phyloP scores from a whole-genome alignment of 37 sponge, comb jelly and placozoan genomes.

The Cliona cf. orientalis region DNA sequence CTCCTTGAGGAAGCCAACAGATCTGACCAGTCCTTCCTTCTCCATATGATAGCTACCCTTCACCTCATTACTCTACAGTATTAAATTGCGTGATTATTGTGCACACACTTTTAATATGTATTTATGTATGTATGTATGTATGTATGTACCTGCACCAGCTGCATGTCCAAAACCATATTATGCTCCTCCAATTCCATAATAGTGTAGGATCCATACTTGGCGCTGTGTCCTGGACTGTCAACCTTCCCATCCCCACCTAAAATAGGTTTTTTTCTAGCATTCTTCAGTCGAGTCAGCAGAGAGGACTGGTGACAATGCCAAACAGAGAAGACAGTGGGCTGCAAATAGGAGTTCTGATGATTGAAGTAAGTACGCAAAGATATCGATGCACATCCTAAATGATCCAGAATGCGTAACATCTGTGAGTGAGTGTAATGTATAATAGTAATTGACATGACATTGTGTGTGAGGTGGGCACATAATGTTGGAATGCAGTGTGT shows the following conservation, averaged over 20 bases:
- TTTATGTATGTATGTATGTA: no score
- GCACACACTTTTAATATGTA: no score
- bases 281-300: conserved; percentile 22
- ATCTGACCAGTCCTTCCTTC: conserved; percentile 45
- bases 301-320: conserved; percentile 32
- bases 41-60: conserved; percentile 56
- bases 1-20: conserved; percentile 14
- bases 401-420: no score
- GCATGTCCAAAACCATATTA: no score
- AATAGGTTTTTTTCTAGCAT: neutral
- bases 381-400: conserved; percentile 21
- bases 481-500: no score
- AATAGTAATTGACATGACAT: no score
- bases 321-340: conserved; percentile 24
- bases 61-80: conserved; percentile 30
- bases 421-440: no score
- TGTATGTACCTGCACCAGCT: no score
- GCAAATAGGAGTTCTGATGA: conserved; percentile 49
- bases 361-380: conserved; percentile 47
- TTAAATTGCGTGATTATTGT: neutral
- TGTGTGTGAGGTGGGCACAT: no score
- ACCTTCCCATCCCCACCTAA: conserved; percentile 66
- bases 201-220: conserved; percentile 52
- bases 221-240: conserved; percentile 67
- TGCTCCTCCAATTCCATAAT: conserved; percentile 15